Conservation (phyloP, 1,140 invertebrate species). For the Drosophila nebulosa region DNA sequence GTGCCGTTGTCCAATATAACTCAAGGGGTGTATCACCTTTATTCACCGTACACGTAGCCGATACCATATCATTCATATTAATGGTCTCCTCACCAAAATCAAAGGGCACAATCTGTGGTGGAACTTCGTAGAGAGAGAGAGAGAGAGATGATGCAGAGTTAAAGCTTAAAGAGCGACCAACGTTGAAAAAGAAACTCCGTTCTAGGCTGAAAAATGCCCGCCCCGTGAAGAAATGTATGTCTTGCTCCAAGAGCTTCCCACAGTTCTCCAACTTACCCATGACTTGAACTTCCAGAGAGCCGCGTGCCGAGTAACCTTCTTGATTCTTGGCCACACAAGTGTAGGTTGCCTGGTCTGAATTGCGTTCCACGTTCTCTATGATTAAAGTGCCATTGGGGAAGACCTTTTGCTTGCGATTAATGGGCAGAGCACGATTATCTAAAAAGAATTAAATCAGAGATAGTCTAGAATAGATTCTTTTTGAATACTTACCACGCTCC, state of each 20-base stretch:
- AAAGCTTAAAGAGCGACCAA: slow-evolving; percentile 44
- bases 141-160: slow-evolving; percentile 3
- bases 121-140: slow-evolving; percentile 82
- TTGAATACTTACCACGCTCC: slow-evolving; percentile 86
- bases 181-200: slow-evolving; percentile 29
- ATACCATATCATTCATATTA: slow-evolving; percentile 87
- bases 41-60: slow-evolving; percentile 89
- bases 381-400: slow-evolving; percentile 96
- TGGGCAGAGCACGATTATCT: slow-evolving; percentile 88
- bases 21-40: slow-evolving; percentile 92
- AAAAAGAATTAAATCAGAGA: too few species aligned
- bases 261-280: slow-evolving; percentile 91
- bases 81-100: slow-evolving; percentile 87
- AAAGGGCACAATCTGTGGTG: slow-evolving; percentile 87
- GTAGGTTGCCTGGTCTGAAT: slow-evolving; percentile 96
- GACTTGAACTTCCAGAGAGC: slow-evolving; percentile 94
- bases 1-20: slow-evolving; percentile 85
- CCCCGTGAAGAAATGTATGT: slow-evolving; percentile 30
- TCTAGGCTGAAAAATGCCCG: slow-evolving; percentile 45
- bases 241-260: slow-evolving; percentile 26
- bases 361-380: slow-evolving; percentile 95
- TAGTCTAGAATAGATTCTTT: too few species aligned
- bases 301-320: slow-evolving; percentile 92
- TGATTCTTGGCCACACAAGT: slow-evolving; percentile 95
- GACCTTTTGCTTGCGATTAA: slow-evolving; percentile 97